Conservation (phyloP, 2,888 invertebrate genomes). For the Linnaemya vulpina region DNA sequence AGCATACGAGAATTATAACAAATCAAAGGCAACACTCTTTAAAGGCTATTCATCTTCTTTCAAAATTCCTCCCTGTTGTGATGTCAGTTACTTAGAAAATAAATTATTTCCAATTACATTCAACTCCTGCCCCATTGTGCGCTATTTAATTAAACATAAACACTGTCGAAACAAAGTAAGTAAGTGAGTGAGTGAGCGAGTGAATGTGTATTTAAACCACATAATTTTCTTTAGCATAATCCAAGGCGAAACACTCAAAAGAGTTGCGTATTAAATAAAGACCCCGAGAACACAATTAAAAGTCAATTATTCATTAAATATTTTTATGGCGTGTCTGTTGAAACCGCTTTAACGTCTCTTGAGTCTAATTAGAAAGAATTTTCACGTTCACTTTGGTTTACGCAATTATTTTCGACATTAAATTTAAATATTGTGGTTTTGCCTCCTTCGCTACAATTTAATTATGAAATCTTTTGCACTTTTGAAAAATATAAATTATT, state of each 20-base stretch:
- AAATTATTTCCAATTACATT: background rate
- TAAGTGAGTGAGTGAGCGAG: too few relatives aligned
- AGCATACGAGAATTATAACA: too few relatives aligned
- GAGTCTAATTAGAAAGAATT: background rate
- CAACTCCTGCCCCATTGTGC: background rate
- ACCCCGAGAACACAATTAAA: background rate
- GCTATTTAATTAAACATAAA: background rate
- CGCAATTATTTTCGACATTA: background rate
- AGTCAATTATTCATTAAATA: slow-evolving; percentile 7
- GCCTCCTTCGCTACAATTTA: background rate
- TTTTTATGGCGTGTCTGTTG: background rate
- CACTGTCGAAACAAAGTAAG: background rate
- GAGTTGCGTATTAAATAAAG: background rate
- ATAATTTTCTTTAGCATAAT: background rate
- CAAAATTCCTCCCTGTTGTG: too few relatives aligned
- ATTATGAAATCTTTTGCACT: background rate
- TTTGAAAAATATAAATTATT: background rate
- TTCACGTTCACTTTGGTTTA: background rate
- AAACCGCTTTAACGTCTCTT: background rate
- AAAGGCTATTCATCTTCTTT: too few relatives aligned
- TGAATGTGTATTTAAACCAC: background rate
- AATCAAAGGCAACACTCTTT: too few relatives aligned
- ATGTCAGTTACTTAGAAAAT: too few relatives aligned
- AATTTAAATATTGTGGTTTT: background rate
- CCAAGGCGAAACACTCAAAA: background rate